phyloP scores from a whole-genome alignment of 2,797 vertebrate species.

The Etheostoma nigrum region DNA sequence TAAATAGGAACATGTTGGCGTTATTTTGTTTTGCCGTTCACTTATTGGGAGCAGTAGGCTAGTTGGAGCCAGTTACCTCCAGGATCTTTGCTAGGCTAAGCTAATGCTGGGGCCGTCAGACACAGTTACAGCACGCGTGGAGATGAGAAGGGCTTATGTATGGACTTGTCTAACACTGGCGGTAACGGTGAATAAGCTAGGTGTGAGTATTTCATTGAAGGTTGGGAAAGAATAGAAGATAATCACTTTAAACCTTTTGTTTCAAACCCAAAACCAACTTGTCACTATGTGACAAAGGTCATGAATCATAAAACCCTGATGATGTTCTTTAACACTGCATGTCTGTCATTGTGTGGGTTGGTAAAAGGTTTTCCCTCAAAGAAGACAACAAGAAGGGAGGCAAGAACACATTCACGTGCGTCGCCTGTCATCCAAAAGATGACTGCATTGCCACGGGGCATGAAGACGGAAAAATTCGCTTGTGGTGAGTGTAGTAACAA shows the following conservation, averaged over 20 bases:
- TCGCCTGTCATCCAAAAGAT: conserved; percentile 91
- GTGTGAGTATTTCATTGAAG: not conserved
- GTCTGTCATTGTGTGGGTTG: not conserved
- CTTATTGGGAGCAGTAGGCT: no score
- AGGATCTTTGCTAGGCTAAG: no score
- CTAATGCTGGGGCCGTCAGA: no score
- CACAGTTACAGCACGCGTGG: no score
- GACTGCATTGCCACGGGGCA: conserved; percentile 96
- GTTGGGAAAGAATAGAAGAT: not conserved
- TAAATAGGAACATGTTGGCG: no score
- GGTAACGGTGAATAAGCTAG: rapidly evolving
- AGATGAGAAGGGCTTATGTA: no score
- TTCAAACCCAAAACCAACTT: not conserved
- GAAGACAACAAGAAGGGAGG: conserved; percentile 82
- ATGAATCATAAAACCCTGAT: not conserved
- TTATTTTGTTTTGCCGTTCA: no score
- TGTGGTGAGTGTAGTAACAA: conserved; percentile 86
- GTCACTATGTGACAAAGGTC: not conserved
- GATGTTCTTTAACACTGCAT: rapidly evolving
- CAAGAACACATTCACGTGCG: conserved; percentile 89
- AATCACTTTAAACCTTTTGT: not conserved
- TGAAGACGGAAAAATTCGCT: conserved; percentile 92
- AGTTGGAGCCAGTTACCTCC: no score
- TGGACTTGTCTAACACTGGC: no score
- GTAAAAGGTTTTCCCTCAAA: conserved; percentile 87